Percentiles rank a stretch among this genome's conserved stretches.
Conservation (phyloP, 2,888 invertebrate species). For the Platypus cylindrus region DNA sequence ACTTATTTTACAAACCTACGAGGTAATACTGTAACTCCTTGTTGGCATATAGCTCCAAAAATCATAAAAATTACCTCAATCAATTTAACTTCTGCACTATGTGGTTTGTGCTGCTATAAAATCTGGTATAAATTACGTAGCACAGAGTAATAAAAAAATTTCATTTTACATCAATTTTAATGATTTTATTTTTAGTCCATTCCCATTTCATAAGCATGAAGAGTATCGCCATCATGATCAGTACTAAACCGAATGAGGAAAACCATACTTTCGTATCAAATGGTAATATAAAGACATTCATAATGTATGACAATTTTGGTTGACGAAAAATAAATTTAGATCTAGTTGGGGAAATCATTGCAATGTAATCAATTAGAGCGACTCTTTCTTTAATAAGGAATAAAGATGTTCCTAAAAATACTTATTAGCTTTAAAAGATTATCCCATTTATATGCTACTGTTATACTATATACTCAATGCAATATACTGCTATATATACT, state of each 20-base stretch:
- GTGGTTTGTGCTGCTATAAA: conserved; percentile 4
- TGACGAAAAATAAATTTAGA: conserved; percentile 61
- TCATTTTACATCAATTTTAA: conserved; percentile 3
- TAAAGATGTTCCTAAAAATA: conserved; percentile 49
- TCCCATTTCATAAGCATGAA: conserved; percentile 36
- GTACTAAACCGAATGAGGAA: conserved; percentile 37
- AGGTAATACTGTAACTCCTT: conserved; percentile 44
- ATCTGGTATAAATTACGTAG: conserved; percentile 2
- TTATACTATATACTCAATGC: no score
- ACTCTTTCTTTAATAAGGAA: conserved; percentile 51
- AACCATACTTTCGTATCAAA: conserved; percentile 56
- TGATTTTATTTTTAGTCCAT: conserved; percentile 17
- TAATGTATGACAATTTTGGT: conserved; percentile 56
- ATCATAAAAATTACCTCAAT: conserved; percentile 42
- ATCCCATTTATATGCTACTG: no score
- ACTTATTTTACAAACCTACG: conserved; percentile 9
- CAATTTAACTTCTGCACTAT: conserved; percentile 27
- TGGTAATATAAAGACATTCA: conserved; percentile 56
- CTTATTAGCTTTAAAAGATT: no score
- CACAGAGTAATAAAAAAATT: no score
- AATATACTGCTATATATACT: no score
- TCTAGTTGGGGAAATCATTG: conserved; percentile 52
- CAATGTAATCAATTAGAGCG: conserved; percentile 50
- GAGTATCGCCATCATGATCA: conserved; percentile 35
- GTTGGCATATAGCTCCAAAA: conserved; percentile 47